Evolutionary conservation across 2,113 vertebrate genomes (phyloP), one percentile per base, ranked within the genome.

Genomic region (Leiothrix lutea): DNA sequence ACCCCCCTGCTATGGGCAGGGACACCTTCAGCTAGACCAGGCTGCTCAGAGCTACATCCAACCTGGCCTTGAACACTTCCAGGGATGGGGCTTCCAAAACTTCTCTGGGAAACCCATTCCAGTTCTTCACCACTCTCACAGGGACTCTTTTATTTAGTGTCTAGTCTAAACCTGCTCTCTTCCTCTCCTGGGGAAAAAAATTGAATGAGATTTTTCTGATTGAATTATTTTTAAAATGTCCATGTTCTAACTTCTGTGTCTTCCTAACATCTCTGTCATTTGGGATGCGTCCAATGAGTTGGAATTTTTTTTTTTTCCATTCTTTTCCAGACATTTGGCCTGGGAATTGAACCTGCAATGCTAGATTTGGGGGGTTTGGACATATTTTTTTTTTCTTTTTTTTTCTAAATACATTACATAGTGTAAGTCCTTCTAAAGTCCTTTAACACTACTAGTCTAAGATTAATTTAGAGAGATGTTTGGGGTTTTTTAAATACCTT

Each of bases 21-120:
- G 24, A 24, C 44, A 50, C 2, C 22, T 54, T 42, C 50, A 10
- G 3, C 25, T 9, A 18, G 3, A 3, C 1, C 22, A 28, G 9
- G 6, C 15, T 28, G 3, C 18, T 42, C 57, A 31, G 8, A 64
- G 11, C 31, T 1, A 4, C 31, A 57, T 57, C 26, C 31, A 72
- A 0, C 8, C 22, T 44, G 50, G 18, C 22, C 18, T 36, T 50
- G 35, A 36, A 33, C 9, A 12, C 9, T 36, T 2, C 35, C 58
- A 64, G 31, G 25, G 21, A 42, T 23, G 21, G 20, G 8, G 1
- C 28, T 67, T 1, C 44, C 38, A 12, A 1, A 56, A 9, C 17
- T 54, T 31, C 35, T 72, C 26, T 36, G 25, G 12, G 4, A 0
- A 44, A 22, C 5, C 25, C 42, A 11, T 35, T 0, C 20, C 35